phyloP scores from a whole-genome alignment of 1,140 invertebrate species.

The Cotesia typhae region DNA sequence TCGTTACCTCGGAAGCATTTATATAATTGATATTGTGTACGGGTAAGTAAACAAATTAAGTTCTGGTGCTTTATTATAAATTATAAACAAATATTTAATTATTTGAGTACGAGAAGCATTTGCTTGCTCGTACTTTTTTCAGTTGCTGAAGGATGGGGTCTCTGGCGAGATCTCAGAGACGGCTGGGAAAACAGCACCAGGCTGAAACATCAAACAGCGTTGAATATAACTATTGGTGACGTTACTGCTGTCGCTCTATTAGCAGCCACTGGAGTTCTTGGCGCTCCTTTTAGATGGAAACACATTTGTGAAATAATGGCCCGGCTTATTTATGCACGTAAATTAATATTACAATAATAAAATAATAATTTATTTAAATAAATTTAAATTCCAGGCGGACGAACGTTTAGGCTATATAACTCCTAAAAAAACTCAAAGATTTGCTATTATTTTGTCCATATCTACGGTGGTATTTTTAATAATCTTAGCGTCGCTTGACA shows the following conservation, averaged over 20 bases:
- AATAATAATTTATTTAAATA: slow-evolving; percentile 20
- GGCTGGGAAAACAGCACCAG: slow-evolving; percentile 61
- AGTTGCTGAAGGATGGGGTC: slow-evolving; percentile 50
- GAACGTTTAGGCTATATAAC: slow-evolving; percentile 45
- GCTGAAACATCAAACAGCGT: slow-evolving; percentile 55
- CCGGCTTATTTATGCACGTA: slow-evolving; percentile 52
- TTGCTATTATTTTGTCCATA: slow-evolving; percentile 43
- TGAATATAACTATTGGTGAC: slow-evolving; percentile 57
- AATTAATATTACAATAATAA: background rate
- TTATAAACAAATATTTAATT: background rate
- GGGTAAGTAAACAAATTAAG: slow-evolving; percentile 43
- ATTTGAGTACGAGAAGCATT: slow-evolving; percentile 37
- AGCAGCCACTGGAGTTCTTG: slow-evolving; percentile 45
- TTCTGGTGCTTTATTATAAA: too few species aligned
- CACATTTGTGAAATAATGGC: slow-evolving; percentile 50
- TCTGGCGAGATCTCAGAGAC: slow-evolving; percentile 58
- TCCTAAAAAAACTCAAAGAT: slow-evolving; percentile 46
- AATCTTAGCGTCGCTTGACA: slow-evolving; percentile 50
- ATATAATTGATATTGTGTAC: slow-evolving; percentile 46
- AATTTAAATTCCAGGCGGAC: slow-evolving; percentile 50
- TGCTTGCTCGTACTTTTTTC: slow-evolving; percentile 44
- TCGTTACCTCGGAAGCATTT: slow-evolving; percentile 44
- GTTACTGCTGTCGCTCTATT: slow-evolving; percentile 53
- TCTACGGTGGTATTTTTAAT: slow-evolving; percentile 45
- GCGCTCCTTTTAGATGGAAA: slow-evolving; percentile 53